Conservation (phyloP, 2,888 invertebrate genomes). For the Noctua janthina region DNA sequence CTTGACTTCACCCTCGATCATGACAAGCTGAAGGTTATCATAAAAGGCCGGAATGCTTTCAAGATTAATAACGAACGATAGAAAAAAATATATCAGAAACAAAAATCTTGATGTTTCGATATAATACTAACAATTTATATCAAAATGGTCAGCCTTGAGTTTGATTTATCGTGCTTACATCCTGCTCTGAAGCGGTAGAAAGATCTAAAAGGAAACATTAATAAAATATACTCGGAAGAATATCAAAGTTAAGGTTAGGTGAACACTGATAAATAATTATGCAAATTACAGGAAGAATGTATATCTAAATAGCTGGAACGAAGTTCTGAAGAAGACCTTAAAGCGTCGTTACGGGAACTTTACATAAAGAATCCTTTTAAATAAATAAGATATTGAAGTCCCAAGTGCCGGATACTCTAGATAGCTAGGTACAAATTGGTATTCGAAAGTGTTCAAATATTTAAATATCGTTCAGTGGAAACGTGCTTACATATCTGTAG, state of each 20-base stretch:
- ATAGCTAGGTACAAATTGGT: constrained; percentile 3
- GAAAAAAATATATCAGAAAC: constrained; percentile 36
- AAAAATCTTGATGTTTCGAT: constrained; percentile 10
- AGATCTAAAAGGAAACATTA: constrained; percentile 22
- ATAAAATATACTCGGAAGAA: constrained; percentile 10
- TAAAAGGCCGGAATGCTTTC: constrained; percentile 28
- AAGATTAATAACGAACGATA: constrained; percentile 43
- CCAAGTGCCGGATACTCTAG: constrained; percentile 4
- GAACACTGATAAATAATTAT: constrained; percentile 46
- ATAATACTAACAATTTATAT: constrained; percentile 36
- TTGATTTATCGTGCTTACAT: constrained; percentile 51
- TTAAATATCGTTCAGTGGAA: constrained; percentile 24
- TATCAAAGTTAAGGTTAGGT: constrained; percentile 17
- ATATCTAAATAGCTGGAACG: constrained; percentile 39
- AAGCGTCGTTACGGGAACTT: constrained; percentile 54
- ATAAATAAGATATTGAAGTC: constrained; percentile 49
- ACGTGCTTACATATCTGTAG: neutral
- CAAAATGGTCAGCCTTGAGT: constrained; percentile 35
- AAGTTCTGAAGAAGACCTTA: constrained; percentile 36
- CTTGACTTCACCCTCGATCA: constrained; percentile 20
- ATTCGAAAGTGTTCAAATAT: constrained; percentile 21
- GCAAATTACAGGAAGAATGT: constrained; percentile 45
- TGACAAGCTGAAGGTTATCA: constrained; percentile 32
- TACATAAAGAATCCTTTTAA: constrained; percentile 37
- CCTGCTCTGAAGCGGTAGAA: neutral